A percentile compares a stretch with the other conserved stretches of the same genome.
Conservation (phyloP, 2,888 invertebrate species). For the Dynastes hyllus region DNA sequence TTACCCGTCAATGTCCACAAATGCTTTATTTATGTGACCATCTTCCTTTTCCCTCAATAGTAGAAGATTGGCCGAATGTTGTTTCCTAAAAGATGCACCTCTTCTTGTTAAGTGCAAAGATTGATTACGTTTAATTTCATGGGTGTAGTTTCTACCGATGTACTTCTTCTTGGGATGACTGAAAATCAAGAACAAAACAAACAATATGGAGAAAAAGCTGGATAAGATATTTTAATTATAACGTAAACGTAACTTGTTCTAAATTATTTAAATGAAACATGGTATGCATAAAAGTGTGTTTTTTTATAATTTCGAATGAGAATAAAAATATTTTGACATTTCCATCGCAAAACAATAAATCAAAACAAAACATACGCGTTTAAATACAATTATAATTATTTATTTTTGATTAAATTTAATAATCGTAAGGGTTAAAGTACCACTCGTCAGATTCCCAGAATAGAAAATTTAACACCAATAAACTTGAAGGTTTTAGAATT, state of each 20-base stretch:
- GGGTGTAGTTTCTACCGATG: background rate
- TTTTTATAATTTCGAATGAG: too few relatives aligned
- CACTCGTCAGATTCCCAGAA: background rate
- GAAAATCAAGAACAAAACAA: background rate
- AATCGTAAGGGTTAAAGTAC: background rate
- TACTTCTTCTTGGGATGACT: background rate
- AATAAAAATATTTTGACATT: too few relatives aligned
- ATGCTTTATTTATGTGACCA: slow-evolving; percentile 67
- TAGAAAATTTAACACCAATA: background rate
- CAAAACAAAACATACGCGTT: too few relatives aligned
- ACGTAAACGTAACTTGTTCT: too few relatives aligned
- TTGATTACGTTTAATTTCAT: slow-evolving; percentile 1
- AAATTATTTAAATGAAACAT: too few relatives aligned
- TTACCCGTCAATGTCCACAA: slow-evolving; percentile 67
- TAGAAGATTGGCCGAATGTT: background rate
- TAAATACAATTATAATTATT: background rate
- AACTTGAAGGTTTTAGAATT: background rate
- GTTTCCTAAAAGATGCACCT: background rate
- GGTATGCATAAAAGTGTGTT: too few relatives aligned
- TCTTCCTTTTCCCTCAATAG: slow-evolving; percentile 26
- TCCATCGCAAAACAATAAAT: too few relatives aligned
- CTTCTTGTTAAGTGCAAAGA: background rate
- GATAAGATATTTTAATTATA: too few relatives aligned
- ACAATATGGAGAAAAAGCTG: too few relatives aligned
- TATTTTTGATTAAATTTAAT: background rate